Percentiles rank a stretch among this genome's conserved stretches.
These are phyloP conservation scores for Halcyon leucocephala DNA, from an alignment of 2,797 vertebrate species.

Conservation along the genomic window DNA sequence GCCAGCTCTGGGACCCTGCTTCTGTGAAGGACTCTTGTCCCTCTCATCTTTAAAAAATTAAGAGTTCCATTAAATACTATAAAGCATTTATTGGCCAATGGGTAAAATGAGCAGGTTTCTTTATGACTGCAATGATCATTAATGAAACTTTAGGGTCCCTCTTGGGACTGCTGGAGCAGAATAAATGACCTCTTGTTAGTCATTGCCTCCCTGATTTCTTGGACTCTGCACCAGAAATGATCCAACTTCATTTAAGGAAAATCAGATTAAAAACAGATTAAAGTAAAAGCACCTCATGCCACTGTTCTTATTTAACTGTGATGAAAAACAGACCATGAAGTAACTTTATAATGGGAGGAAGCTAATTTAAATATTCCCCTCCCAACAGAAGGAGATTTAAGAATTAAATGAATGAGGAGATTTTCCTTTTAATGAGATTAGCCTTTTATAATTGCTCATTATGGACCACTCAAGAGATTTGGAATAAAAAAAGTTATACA, in stretches of 20 bases:
- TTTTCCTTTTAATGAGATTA: slow-evolving; percentile 59
- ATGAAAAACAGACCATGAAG: slow-evolving; percentile 55
- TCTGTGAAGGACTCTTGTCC: not conserved
- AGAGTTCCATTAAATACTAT: not conserved
- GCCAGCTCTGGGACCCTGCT: not conserved
- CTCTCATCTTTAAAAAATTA: not conserved
- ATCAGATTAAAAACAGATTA: slow-evolving; percentile 60
- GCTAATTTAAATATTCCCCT: slow-evolving; percentile 54
- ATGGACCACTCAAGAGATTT: slow-evolving; percentile 44
- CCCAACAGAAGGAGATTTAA: slow-evolving; percentile 58
- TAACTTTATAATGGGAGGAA: slow-evolving; percentile 53
- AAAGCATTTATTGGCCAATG: not conserved
- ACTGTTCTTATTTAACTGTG: slow-evolving; percentile 45
- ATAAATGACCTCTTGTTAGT: slow-evolving; percentile 46
- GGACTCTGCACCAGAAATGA: slow-evolving; percentile 45
- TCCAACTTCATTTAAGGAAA: slow-evolving; percentile 37
- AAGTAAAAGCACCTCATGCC: slow-evolving; percentile 43
- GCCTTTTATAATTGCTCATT: slow-evolving; percentile 55
- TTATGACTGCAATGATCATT: slow-evolving; percentile 46
- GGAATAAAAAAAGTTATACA: slow-evolving; percentile 35
- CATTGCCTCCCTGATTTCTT: slow-evolving; percentile 35
- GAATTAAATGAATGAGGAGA: slow-evolving; percentile 52
- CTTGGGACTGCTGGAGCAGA: not conserved
- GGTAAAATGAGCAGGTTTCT: not conserved
- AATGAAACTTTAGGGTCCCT: slow-evolving; percentile 47